phyloP scores from a whole-genome alignment of 2,113 vertebrate species.

The Pedionomus torquatus region DNA sequence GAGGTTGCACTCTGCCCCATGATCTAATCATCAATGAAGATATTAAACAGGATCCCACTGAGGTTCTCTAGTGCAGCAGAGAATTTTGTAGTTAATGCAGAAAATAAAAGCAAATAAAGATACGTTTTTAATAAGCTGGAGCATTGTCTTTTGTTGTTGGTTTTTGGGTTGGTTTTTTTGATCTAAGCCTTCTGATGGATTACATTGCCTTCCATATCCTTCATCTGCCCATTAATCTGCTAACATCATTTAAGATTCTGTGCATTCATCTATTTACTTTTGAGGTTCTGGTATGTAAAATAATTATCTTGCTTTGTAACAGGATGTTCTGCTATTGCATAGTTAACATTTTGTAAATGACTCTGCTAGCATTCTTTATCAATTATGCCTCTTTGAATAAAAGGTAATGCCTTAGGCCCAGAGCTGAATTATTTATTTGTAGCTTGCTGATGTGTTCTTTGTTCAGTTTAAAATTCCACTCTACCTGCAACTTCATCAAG shows the following conservation, averaged over 20 bases:
- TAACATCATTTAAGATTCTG: slow-evolving; percentile 24
- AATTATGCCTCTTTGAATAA: slow-evolving; percentile 59
- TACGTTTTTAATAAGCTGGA: background rate
- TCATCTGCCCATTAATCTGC: slow-evolving; percentile 45
- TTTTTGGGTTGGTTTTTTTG: no score
- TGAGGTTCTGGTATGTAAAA: slow-evolving; percentile 56
- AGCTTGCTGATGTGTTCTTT: slow-evolving; percentile 47
- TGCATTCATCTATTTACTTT: slow-evolving; percentile 45
- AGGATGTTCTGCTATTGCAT: slow-evolving; percentile 35
- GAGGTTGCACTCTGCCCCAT: background rate
- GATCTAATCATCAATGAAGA: background rate
- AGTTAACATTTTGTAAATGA: slow-evolving; percentile 67
- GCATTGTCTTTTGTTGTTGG: background rate
- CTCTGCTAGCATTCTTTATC: slow-evolving; percentile 23
- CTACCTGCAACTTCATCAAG: slow-evolving; percentile 10
- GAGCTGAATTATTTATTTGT: slow-evolving; percentile 60
- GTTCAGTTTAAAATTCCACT: slow-evolving; percentile 42
- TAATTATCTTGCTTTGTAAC: slow-evolving; percentile 61
- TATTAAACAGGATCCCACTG: background rate
- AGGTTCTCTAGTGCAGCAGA: background rate
- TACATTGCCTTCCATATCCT: background rate
- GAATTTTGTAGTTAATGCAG: background rate
- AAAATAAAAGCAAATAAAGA: slow-evolving; percentile 7
- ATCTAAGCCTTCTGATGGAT: background rate
- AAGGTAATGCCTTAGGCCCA: slow-evolving; percentile 51